Evolutionary conservation across 92 coral and sea anemone species (phyloP).

Genomic region (Palythoa caribaeorum): DNA sequence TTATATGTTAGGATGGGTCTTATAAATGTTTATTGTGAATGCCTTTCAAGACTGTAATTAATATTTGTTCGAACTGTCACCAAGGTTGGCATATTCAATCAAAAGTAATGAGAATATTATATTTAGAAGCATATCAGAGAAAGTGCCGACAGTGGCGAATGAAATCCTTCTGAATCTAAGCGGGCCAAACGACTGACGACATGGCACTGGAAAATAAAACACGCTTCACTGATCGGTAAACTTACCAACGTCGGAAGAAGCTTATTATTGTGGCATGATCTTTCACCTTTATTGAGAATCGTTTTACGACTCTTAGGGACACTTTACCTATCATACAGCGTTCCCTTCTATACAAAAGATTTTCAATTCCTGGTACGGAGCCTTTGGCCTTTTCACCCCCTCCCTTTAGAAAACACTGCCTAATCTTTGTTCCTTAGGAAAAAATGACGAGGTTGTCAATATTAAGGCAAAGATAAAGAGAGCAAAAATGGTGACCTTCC

Average conservation of each 20-base stretch:
- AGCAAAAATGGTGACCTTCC: too few relatives aligned
- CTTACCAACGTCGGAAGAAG: background rate
- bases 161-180: constrained; percentile 7
- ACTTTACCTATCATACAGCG: too few relatives aligned
- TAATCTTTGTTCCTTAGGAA: too few relatives aligned
- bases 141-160: constrained; percentile 31
- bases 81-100: constrained; percentile 31
- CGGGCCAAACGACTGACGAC: background rate
- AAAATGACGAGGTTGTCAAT: too few relatives aligned
- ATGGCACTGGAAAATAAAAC: background rate
- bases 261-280: background rate
- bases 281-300: background rate
- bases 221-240: background rate
- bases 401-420: too few relatives aligned
- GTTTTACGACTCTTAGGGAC: too few relatives aligned
- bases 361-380: too few relatives aligned
- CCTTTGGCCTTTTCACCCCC: too few relatives aligned
- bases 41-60: constrained; percentile 36
- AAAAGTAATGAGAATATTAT: constrained; percentile 32
- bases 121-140: constrained; percentile 24
- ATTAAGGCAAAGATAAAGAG: too few relatives aligned
- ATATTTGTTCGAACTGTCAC: constrained; percentile 34
- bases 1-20: constrained; percentile 29
- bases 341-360: too few relatives aligned
- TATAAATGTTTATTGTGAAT: constrained; percentile 30